Evolutionary conservation across 2,113 vertebrate genomes (phyloP).

Genomic region (Elephas maximus): DNA sequence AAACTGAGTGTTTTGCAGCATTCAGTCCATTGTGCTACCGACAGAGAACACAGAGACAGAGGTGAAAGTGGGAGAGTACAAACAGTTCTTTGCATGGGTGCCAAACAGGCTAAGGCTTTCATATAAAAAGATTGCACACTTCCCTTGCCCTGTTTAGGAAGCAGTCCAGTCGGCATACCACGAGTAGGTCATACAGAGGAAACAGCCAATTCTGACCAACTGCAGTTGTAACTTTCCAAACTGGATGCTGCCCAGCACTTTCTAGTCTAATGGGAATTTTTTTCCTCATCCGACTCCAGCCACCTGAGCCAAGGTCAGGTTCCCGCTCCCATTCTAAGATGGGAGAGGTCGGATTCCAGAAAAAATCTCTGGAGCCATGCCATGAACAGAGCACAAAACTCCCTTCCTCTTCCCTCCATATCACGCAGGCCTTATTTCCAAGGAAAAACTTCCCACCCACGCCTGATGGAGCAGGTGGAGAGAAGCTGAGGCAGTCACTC

Average conservation of each 20-base stretch:
- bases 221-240: conserved; percentile 75
- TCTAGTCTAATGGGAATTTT: conserved; percentile 63
- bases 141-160: conserved; percentile 55
- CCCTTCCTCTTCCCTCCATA: neutral
- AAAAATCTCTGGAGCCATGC: conserved; percentile 12
- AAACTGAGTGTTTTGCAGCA: conserved; percentile 39
- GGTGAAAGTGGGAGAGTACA: neutral
- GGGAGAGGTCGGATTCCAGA: neutral
- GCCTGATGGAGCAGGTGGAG: neutral
- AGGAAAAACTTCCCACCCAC: neutral
- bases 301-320: conserved; percentile 59
- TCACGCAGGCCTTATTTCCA: neutral
- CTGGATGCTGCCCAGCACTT: conserved; percentile 60
- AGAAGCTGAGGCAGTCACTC: neutral
- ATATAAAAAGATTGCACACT: conserved; percentile 55
- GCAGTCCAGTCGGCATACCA: conserved; percentile 32
- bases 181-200: neutral
- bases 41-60: neutral
- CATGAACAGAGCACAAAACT: neutral
- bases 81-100: conserved; percentile 13
- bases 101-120: conserved; percentile 62
- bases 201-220: conserved; percentile 38
- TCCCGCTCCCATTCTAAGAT: neutral
- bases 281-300: conserved; percentile 44
- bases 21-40: conserved; percentile 35